Evolutionary conservation across 2,113 vertebrate species (phyloP).

Genomic region (Zosterops borbonicus): DNA sequence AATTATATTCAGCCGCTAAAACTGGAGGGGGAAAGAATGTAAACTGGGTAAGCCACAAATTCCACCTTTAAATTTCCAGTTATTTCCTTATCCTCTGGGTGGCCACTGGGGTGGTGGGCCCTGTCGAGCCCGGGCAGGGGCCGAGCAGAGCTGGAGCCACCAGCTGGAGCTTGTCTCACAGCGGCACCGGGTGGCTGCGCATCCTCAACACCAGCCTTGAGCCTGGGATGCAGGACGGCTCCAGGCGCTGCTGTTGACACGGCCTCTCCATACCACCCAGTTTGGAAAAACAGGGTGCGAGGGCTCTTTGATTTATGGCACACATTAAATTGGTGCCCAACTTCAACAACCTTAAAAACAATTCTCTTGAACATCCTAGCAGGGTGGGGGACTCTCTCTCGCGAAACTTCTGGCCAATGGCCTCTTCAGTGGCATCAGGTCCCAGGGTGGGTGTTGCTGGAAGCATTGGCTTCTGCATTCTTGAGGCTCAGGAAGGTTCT

Average conservation of each 20-base stretch:
- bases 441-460: background rate
- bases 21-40: accelerated
- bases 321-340: background rate
- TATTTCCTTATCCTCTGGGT: accelerated
- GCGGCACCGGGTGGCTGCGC: slow-evolving; percentile 22
- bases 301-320: background rate
- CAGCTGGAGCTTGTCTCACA: background rate
- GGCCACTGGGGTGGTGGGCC: background rate
- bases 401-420: background rate
- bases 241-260: accelerated
- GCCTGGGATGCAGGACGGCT: accelerated
- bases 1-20: background rate
- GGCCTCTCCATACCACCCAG: background rate
- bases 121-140: accelerated
- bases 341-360: background rate
- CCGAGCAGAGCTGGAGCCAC: no score
- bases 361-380: background rate
- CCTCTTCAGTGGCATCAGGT: background rate
- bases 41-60: background rate
- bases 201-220: background rate
- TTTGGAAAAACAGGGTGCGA: background rate
- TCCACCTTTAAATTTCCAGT: background rate
- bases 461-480: background rate
- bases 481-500: background rate
- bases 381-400: background rate